Conservation (phyloP, 2,888 invertebrate genomes). For the Drosophila ezoana region DNA sequence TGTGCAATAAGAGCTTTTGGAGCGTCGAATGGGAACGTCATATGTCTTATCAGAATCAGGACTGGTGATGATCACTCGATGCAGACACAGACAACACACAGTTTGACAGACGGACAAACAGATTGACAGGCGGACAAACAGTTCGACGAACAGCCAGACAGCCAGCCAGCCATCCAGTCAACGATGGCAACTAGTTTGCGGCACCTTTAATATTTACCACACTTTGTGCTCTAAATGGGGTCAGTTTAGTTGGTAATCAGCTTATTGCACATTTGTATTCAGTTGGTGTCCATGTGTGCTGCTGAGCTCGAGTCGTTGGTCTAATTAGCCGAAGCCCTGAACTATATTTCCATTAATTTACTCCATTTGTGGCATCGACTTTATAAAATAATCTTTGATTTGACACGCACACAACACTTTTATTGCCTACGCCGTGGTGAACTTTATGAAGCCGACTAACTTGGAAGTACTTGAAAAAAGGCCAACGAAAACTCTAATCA, state of each 20-base stretch:
- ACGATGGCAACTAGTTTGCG: no score
- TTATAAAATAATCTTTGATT: conserved; percentile 32
- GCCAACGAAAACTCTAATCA: conserved; percentile 57
- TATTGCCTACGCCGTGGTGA: conserved; percentile 32
- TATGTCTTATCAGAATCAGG: conserved; percentile 47
- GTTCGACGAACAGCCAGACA: no score
- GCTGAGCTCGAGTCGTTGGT: conserved; percentile 38
- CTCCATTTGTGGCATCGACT: conserved; percentile 32
- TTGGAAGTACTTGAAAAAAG: conserved; percentile 27
- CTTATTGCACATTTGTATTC: conserved; percentile 52
- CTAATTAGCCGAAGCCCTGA: conserved; percentile 62
- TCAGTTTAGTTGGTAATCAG: conserved; percentile 49
- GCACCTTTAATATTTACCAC: conserved; percentile 3
- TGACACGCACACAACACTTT: conserved; percentile 29
- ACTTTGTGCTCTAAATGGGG: conserved; percentile 22
- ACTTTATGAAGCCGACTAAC: conserved; percentile 44
- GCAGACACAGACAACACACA: conserved; percentile 7
- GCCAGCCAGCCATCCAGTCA: no score
- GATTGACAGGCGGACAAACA: not conserved
- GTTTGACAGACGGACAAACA: not conserved
- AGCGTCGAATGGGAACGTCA: conserved; percentile 48
- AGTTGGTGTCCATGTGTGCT: conserved; percentile 45
- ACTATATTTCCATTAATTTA: conserved; percentile 53
- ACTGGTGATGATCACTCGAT: conserved; percentile 10
- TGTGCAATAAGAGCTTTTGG: conserved; percentile 34